phyloP scores from a whole-genome alignment of 2,888 invertebrate genomes.

The Timema cristinae region DNA sequence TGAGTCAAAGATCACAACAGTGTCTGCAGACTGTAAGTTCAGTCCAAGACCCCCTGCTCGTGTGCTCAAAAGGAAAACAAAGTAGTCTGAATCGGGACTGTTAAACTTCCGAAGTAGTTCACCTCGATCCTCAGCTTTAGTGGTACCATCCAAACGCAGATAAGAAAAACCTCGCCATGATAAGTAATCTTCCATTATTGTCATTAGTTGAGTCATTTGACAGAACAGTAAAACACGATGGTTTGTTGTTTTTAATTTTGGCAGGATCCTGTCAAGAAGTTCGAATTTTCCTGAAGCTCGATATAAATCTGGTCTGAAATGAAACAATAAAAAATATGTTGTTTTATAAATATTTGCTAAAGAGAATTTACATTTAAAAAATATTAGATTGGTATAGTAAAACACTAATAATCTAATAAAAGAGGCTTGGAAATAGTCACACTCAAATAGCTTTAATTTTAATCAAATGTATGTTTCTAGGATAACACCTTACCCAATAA shows the following conservation, averaged over 20 bases:
- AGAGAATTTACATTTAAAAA: no score
- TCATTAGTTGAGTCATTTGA: conserved; percentile 64
- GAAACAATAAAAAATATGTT: no score
- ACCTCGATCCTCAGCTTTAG: conserved; percentile 59
- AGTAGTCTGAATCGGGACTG: conserved; percentile 50
- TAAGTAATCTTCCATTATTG: conserved; percentile 59
- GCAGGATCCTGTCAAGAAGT: conserved; percentile 58
- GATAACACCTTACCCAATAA: conserved; percentile 29
- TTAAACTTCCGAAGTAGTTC: conserved; percentile 51
- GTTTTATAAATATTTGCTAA: no score
- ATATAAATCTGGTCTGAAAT: conserved; percentile 50
- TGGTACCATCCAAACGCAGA: conserved; percentile 57
- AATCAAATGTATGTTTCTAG: no score
- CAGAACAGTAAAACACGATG: conserved; percentile 60
- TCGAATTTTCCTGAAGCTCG: conserved; percentile 61
- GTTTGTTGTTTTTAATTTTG: conserved; percentile 52
- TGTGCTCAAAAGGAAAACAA: conserved; percentile 58
- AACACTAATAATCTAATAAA: no score
- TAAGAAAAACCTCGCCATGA: conserved; percentile 51
- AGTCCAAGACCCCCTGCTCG: conserved; percentile 60
- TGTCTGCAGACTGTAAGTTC: conserved; percentile 62
- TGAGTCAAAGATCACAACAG: conserved; percentile 63
- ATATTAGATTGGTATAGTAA: no score
- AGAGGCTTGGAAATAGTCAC: no score
- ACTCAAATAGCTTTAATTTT: no score